Conservation (phyloP, 2,888 invertebrate species). For the Arenicola marina region DNA sequence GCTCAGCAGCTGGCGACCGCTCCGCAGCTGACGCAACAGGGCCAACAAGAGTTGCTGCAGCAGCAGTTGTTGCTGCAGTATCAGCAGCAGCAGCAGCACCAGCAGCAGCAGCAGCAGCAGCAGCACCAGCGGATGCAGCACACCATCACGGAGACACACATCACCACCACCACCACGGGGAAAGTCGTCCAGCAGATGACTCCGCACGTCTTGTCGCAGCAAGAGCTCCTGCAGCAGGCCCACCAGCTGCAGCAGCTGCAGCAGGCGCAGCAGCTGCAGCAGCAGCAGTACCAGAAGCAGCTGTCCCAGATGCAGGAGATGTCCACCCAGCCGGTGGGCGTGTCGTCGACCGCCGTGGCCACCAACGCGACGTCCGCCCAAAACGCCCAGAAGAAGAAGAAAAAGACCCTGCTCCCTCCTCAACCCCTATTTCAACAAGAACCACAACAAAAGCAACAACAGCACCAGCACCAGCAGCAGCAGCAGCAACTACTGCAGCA, state of each 20-base stretch:
- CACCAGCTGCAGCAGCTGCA: conserved; percentile 31
- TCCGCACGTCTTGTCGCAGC: conserved; percentile 18
- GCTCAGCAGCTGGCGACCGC: conserved; percentile 24
- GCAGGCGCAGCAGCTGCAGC: conserved; percentile 32
- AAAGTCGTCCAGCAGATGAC: not conserved
- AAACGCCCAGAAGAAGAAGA: conserved; percentile 2
- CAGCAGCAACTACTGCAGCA: conserved; percentile 27
- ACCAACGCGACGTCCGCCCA: not conserved
- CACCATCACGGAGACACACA: conserved; percentile 7
- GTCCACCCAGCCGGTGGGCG: not conserved
- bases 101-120: conserved; percentile 27
- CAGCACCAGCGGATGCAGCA: conserved; percentile 23
- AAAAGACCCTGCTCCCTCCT: conserved; percentile 12
- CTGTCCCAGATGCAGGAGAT: conserved; percentile 36
- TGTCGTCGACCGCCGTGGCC: not conserved
- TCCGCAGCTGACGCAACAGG: conserved; percentile 30
- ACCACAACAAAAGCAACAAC: not conserved
- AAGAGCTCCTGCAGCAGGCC: conserved; percentile 37
- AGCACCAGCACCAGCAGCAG: conserved; percentile 21
- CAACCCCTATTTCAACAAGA: conserved; percentile 25
- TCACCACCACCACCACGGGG: not conserved
- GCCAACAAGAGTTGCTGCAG: conserved; percentile 28
- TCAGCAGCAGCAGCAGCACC: conserved; percentile 33
- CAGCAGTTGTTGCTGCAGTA: conserved; percentile 25
- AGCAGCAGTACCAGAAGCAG: conserved; percentile 32